A percentile compares a stretch with the other conserved stretches of the same genome.
These are phyloP conservation scores for Bombycilla garrulus DNA, from an alignment of 2,113 vertebrate genomes.

Conservation along the genomic window DNA sequence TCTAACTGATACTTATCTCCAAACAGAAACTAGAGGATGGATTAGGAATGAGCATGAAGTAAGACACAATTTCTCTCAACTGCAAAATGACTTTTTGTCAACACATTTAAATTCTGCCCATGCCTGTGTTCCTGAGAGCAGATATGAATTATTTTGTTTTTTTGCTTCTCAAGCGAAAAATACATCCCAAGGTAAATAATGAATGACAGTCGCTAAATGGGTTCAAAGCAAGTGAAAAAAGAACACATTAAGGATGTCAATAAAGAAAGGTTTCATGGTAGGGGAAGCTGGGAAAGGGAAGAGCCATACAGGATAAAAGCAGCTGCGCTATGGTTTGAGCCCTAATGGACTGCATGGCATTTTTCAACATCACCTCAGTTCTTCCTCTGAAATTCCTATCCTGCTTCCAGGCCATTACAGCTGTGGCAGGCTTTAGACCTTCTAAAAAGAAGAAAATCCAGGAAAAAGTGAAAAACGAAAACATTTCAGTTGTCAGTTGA, in stretches of 20 bases:
- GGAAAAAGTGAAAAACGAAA: background rate
- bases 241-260: background rate
- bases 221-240: background rate
- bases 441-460: background rate
- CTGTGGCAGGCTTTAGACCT: background rate
- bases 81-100: background rate
- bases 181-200: background rate
- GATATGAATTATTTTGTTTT: background rate
- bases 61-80: background rate
- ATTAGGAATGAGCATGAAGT: background rate
- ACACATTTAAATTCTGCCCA: background rate
- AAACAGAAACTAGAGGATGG: background rate
- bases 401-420: background rate
- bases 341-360: background rate
- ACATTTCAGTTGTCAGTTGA: too few species aligned
- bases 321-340: background rate
- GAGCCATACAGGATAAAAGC: background rate
- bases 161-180: background rate
- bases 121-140: background rate
- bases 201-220: background rate
- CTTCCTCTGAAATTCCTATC: background rate
- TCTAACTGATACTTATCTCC: background rate
- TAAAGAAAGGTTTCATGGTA: background rate
- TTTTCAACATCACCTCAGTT: background rate
- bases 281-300: background rate